These are phyloP conservation scores for Diadromus collaris DNA, from an alignment of 2,888 invertebrate genomes.

Conservation along the genomic window DNA sequence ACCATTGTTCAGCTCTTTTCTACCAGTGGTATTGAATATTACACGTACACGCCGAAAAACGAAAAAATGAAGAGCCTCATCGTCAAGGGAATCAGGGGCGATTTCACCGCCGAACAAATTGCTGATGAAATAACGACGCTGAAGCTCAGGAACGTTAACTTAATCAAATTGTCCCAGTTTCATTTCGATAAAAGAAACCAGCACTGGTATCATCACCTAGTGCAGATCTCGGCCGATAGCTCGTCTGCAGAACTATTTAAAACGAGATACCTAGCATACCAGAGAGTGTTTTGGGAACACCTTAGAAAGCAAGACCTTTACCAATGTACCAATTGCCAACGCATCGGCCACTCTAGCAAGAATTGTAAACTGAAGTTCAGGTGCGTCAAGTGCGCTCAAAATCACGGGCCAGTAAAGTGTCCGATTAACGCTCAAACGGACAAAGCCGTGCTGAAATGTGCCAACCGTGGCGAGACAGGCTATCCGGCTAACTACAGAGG, in stretches of 20 bases:
- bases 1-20: not conserved
- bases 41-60: slow-evolving; percentile 18
- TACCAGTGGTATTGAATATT: not conserved
- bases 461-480: slow-evolving; percentile 17
- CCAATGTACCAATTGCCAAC: slow-evolving; percentile 44
- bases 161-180: slow-evolving; percentile 13
- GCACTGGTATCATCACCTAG: slow-evolving; percentile 7
- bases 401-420: slow-evolving; percentile 26
- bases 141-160: not conserved
- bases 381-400: slow-evolving; percentile 38
- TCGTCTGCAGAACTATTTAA: not conserved
- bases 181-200: slow-evolving; percentile 25
- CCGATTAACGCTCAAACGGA: not conserved
- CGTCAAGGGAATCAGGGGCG: slow-evolving; percentile 21
- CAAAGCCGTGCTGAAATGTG: slow-evolving; percentile 4
- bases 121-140: slow-evolving; percentile 10
- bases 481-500: slow-evolving; percentile 29
- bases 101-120: slow-evolving; percentile 12
- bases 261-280: slow-evolving; percentile 24
- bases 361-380: slow-evolving; percentile 34
- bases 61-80: slow-evolving; percentile 13
- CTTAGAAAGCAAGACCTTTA: slow-evolving; percentile 7
- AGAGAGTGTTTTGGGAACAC: slow-evolving; percentile 36
- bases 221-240: slow-evolving; percentile 29
- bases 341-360: slow-evolving; percentile 30